Evolutionary conservation across 2,797 vertebrate genomes (phyloP), one percentile per base, ranked within the genome.

Genomic region (Hyperoplus lanceolatus): DNA sequence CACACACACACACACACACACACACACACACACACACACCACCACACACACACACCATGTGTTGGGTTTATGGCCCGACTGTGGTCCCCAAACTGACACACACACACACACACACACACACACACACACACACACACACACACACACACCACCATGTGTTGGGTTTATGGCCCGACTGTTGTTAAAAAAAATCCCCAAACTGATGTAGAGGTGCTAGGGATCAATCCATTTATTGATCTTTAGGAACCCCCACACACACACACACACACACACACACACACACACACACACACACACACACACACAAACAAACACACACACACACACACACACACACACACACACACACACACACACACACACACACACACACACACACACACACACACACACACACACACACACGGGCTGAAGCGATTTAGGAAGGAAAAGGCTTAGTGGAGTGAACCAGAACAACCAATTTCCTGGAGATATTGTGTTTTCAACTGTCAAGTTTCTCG

Each of bases 191-290:
- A 18, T 2, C 14, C 43, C 36, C 38, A 39, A 68, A 67, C 53
- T 53, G 62, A 71, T 51, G 41, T 15, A 61, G 51, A 43, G 78
- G 16, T 61, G 78, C 74, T 59, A 55, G 8, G 38, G 75, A 79
- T 56, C 55, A 41, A 86, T 83, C 74, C 3, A 77, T 78, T 29
- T 64, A 90, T 86, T 46, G 83, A 89, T 85, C 74, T 21, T 38
- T 4, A 58, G 42, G 51, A 48, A 63, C 59, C 36, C 59, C 51
- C 51, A 61, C 39, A 29, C 56, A 21, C 11, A 45, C 69, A 70
- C 21, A 29, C 21, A 29, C 21, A 29, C 21, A 29, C 21, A 29
- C 21, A 53, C 18, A 21, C 50, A 15, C 15, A 41, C 67, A 49
- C 14, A 36, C 54, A 51, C 18, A 59, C 70, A 48, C 29, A 48